Evolutionary conservation across 1,140 invertebrate genomes (phyloP), one percentile per base, ranked within the genome.

Genomic region (Diachasmimorpha longicaudata): DNA sequence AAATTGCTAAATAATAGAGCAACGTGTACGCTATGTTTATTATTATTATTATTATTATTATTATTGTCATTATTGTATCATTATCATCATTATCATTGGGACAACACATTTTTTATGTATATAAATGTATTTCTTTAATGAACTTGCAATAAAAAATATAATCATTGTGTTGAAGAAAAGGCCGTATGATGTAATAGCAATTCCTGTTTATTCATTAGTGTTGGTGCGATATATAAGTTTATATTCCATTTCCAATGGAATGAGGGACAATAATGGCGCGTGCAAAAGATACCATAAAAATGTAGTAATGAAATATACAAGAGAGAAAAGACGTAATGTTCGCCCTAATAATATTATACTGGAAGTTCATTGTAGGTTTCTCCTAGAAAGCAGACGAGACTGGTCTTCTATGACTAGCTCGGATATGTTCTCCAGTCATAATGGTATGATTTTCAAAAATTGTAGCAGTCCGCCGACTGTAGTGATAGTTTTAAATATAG

Each of bases 341-440:
- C 5, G 9, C 16, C 14, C 48, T 52, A 52, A 52, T 52, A n/a
- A 16, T 4, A 52, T 52, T 52, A 52, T 16, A 16, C 16, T 52
- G 48, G 6, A 52, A 14, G 48, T 52, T 31, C 6, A 19, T 19
- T 16, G 48, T 52, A 72, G 23, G 67, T 21, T 66, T 71, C 4
- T 68, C 21, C 36, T 14, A 19, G 3, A 36, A 14, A 66, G 55
- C 16, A 70, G 77, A 78, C 68, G 69, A 78, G 55, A 2, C 37
- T 76, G 16, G 11, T 79, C 6, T 16, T n/a, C n/a, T 52, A n/a
- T n/a, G n/a, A n/a, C 16, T n/a, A n/a, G 11, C 48, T 52, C 14
- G n/a, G n/a, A 19, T n/a, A 46, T 46, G 44, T 46, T 10, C 4
- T n/a, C 48, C 1, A 52, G 2, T 46, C 48, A 19, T 8, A 19